A percentile compares a stretch with the other conserved stretches of the same genome.
Evolutionary conservation across 1,140 invertebrate genomes (phyloP).

Genomic region (Musca domestica): DNA sequence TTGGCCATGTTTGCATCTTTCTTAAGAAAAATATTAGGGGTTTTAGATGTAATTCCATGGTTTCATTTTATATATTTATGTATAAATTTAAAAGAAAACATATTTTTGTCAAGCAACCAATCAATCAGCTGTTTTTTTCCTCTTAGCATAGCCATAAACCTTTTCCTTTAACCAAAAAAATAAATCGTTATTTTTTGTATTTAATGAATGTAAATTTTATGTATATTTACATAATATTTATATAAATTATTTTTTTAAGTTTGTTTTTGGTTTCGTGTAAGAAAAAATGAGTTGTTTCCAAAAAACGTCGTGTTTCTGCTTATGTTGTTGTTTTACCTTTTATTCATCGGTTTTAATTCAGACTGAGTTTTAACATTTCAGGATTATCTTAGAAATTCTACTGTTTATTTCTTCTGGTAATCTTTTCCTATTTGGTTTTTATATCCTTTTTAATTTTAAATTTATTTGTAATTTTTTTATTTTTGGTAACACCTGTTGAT

Average conservation of each 20-base stretch:
- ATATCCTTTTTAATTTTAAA: conserved; percentile 6
- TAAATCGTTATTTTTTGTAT: background rate
- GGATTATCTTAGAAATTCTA: conserved; percentile 18
- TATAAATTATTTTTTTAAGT: conserved; percentile 8
- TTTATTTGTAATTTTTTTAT: background rate
- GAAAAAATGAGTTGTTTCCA: too few relatives aligned
- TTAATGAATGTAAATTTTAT: background rate
- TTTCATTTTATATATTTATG: too few relatives aligned
- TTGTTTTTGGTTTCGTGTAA: background rate
- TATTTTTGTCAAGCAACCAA: too few relatives aligned
- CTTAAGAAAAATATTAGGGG: background rate
- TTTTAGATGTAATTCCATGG: background rate
- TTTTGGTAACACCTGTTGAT: conserved; percentile 16
- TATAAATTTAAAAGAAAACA: too few relatives aligned
- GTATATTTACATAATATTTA: conserved; percentile 14
- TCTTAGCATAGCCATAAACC: too few relatives aligned
- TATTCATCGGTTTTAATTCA: too few relatives aligned
- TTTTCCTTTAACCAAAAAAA: too few relatives aligned
- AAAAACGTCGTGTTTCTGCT: too few relatives aligned
- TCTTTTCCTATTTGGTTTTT: too few relatives aligned
- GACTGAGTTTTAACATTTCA: conserved; percentile 7
- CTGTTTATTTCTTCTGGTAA: background rate
- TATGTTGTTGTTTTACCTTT: too few relatives aligned
- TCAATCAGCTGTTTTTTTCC: too few relatives aligned
- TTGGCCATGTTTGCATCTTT: too few relatives aligned